These are phyloP conservation scores for Bellardia bayeri DNA, from an alignment of 2,888 invertebrate genomes.

Conservation along the genomic window DNA sequence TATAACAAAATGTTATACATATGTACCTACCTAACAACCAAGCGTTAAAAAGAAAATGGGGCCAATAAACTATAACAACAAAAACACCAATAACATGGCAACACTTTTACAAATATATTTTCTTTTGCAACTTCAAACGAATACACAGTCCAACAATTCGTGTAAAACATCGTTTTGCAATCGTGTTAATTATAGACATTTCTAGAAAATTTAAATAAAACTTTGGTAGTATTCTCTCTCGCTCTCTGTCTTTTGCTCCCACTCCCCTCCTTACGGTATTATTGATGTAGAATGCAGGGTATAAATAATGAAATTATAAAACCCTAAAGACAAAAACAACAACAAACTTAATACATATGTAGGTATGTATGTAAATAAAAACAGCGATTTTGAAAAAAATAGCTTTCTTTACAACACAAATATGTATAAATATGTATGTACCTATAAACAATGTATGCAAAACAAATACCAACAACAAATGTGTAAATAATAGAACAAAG, in stretches of 20 bases:
- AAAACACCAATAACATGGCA: no score
- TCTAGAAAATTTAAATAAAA: background rate
- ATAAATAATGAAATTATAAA: slow-evolving; percentile 41
- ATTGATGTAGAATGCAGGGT: slow-evolving; percentile 24
- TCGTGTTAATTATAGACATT: slow-evolving; percentile 9
- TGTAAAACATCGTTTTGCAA: slow-evolving; percentile 2
- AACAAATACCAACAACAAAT: background rate
- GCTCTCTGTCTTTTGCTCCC: background rate
- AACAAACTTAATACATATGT: background rate
- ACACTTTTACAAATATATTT: no score
- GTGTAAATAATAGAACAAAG: no score
- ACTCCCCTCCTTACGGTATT: background rate
- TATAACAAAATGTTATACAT: no score
- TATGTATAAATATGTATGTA: no score
- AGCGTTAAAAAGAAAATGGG: no score
- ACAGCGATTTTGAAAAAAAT: no score
- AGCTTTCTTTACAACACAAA: background rate
- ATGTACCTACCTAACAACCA: no score
- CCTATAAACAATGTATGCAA: background rate
- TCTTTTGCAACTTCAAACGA: no score
- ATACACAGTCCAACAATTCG: background rate
- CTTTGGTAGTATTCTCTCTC: no score
- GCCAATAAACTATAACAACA: no score
- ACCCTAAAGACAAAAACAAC: slow-evolving; percentile 13
- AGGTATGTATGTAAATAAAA: no score